Evolutionary conservation across 2,797 vertebrate species (phyloP), one percentile per base, ranked within the genome.

Genomic region (Muscicapa striata): DNA sequence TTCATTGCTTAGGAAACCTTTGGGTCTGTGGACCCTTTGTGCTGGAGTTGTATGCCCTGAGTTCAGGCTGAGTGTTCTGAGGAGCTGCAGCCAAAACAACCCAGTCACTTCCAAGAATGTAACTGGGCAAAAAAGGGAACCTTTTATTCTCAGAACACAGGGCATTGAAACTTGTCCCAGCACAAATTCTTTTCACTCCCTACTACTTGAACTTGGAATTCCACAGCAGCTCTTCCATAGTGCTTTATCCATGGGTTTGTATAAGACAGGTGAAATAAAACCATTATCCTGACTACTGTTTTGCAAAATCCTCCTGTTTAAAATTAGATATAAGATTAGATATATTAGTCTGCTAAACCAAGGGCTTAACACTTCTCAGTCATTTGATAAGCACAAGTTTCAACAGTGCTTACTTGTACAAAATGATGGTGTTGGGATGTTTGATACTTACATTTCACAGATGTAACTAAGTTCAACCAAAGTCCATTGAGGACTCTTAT

Each of bases 41-140:
- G 67, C 67, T 76, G 59, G 69, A 87, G 80, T 27, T 91, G 82
- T 78, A 81, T 92, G 87, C 67, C 38, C 63, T 0, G 15, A 94
- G 82, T 85, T 90, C 90, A 90, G 90, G 52, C 90, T 84, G 77
- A 92, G 51, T 83, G 75, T 83, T 95, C 83, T 74, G 73, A 97
- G 68, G 17, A 87, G 58, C 68, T 87, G 74, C 80, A 95, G 93
- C 95, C 96, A 96, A 96, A 96, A 96, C 91, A 95, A 88, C 88
- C n/a, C 63, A 4, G 70, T 70, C 84, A 92, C 81, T 95, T 95
- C 81, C 89, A 96, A 96, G 90, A 95, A 95, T 16, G 73, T 84
- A 88, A 76, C 73, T 84, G 69, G 73, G 78, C 9, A 36, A 80
- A 92, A 84, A 87, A 95, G 76, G 24, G 79, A 68, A 89, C 24